These are phyloP conservation scores for Pipistrellus nathusii DNA, from an alignment of 2,797 vertebrate species.

Conservation along the genomic window DNA sequence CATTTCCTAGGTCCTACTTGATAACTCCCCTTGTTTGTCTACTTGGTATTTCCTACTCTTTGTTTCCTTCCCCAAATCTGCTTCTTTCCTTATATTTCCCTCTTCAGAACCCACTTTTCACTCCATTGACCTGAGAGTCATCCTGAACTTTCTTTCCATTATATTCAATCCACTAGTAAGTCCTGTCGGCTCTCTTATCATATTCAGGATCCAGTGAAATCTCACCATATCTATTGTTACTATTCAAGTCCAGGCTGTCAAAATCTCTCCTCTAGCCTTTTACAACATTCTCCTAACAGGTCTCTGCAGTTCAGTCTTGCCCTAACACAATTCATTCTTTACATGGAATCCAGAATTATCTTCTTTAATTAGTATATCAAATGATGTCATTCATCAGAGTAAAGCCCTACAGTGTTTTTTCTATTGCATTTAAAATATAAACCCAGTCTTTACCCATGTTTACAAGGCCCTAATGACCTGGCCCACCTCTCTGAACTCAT, in stretches of 20 bases:
- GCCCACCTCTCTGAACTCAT: background rate
- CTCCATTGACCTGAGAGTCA: background rate
- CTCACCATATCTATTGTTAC: background rate
- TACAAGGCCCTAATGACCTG: background rate
- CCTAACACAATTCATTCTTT: background rate
- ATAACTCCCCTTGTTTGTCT: background rate
- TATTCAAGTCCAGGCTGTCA: background rate
- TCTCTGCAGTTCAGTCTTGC: constrained; percentile 30
- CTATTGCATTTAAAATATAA: background rate
- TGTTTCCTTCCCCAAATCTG: background rate
- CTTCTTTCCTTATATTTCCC: background rate
- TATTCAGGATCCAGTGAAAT: background rate
- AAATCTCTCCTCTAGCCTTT: constrained; percentile 14
- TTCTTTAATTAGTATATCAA: constrained; percentile 8
- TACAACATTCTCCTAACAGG: background rate
- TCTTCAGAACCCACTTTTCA: background rate
- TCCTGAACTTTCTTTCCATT: background rate
- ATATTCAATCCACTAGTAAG: background rate
- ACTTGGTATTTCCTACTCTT: background rate
- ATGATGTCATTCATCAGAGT: background rate
- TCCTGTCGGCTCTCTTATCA: background rate
- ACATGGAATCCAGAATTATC: background rate
- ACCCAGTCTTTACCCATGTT: background rate
- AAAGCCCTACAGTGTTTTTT: constrained; percentile 8
- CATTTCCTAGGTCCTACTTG: background rate